Percentiles rank a stretch among this genome's conserved stretches.
These are phyloP conservation scores for Metalampra italica DNA, from an alignment of 2,888 invertebrate species.

Conservation along the genomic window DNA sequence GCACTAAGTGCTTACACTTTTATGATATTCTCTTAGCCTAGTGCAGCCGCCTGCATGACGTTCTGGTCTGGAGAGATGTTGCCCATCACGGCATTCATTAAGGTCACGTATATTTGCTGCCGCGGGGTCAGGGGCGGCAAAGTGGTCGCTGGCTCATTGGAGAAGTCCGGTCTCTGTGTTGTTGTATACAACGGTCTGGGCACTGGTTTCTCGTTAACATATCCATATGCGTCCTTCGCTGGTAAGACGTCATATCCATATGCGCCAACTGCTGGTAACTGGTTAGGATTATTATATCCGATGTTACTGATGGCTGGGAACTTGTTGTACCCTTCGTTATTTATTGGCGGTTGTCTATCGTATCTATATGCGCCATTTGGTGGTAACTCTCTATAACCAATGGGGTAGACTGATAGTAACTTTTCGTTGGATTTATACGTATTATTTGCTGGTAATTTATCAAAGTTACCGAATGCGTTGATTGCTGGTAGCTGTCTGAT, in stretches of 20 bases:
- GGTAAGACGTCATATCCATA: too few species aligned
- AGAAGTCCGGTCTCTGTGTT: conserved; percentile 9
- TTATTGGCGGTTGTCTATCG: too few species aligned
- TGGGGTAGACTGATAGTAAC: too few species aligned
- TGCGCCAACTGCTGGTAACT: too few species aligned
- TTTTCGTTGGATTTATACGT: too few species aligned
- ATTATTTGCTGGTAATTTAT: too few species aligned
- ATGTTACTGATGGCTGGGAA: too few species aligned
- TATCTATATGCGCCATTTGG: too few species aligned
- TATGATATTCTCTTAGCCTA: background rate
- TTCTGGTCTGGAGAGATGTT: background rate
- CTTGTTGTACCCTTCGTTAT: too few species aligned
- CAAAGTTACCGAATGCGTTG: background rate
- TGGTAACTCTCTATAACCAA: too few species aligned
- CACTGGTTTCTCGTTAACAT: background rate
- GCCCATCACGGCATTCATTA: conserved; percentile 5
- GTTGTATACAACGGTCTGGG: background rate
- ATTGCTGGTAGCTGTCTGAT: background rate
- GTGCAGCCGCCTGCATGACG: background rate
- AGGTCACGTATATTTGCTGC: conserved; percentile 6
- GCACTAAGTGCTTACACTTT: background rate
- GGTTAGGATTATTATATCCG: too few species aligned
- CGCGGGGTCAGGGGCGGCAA: conserved; percentile 5
- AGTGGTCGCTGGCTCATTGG: conserved; percentile 4
- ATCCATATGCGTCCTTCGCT: background rate